These are phyloP conservation scores for Odontesthes bonariensis DNA, from an alignment of 2,113 vertebrate genomes.

Conservation along the genomic window DNA sequence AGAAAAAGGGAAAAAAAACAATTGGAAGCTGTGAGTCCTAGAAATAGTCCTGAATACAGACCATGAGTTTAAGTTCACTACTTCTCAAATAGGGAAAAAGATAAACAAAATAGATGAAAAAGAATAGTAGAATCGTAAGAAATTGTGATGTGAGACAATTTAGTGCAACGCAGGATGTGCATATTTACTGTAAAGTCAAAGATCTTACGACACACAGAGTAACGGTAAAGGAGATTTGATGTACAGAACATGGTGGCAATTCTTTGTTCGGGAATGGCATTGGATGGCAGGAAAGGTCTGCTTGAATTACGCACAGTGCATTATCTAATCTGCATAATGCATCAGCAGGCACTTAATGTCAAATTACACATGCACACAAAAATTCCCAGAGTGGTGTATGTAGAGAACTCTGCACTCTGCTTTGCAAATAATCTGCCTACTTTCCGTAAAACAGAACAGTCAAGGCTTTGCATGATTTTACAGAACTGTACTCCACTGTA, in stretches of 20 bases:
- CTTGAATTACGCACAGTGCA: constrained; percentile 72
- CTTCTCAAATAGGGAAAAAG: not conserved
- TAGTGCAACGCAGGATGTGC: constrained; percentile 6
- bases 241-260: constrained; percentile 19
- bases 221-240: constrained; percentile 17
- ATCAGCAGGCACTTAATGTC: constrained; percentile 76
- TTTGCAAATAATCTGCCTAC: constrained; percentile 65
- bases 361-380: constrained; percentile 76
- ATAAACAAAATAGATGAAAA: constrained; percentile 1
- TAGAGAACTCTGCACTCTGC: constrained; percentile 53
- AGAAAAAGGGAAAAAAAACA: constrained; percentile 42
- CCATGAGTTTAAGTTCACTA: constrained; percentile 36
- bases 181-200: not conserved
- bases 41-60: constrained; percentile 34
- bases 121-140: not conserved
- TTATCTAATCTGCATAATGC: constrained; percentile 79
- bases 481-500: constrained; percentile 34
- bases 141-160: constrained; percentile 13
- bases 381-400: constrained; percentile 52
- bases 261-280: constrained; percentile 25
- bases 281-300: constrained; percentile 44
- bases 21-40: constrained; percentile 53
- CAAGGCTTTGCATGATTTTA: constrained; percentile 58
- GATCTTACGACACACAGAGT: not conserved
- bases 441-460: constrained; percentile 56